Evolutionary conservation across 2,888 invertebrate species (phyloP), one percentile per base, ranked within the genome.

Genomic region (Orchesella flavescens): DNA sequence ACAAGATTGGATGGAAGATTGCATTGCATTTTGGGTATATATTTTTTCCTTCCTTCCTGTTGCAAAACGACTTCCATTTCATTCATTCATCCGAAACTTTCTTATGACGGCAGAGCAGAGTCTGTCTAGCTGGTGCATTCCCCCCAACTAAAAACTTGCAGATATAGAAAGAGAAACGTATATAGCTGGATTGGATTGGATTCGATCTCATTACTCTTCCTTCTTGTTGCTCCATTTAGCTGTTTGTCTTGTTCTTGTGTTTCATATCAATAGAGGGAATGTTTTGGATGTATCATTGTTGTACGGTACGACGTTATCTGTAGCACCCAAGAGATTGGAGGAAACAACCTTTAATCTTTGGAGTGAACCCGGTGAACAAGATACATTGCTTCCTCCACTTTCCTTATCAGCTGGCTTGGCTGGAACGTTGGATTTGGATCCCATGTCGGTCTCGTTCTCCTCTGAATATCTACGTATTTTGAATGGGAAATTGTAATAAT

Each of bases 331-430:
- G 66, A 66, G 66, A 76, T 72, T 49, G 24, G 53, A 55, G 66
- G 66, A 76, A 66, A 55, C 75, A 76, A 76, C 75, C 75, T 76
- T 76, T 76, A 76, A 76, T 76, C 75, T 76, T 66, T 66, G 46
- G 12, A 43, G 53, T 65, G 75, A 66, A 76, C 66, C n/a, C 55
- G 15, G 53, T 76, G 75, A 76, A 34, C 65, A 76, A 76, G 75
- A 76, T 66, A 55, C 66, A 76, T 76, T 23, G 66, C 75, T 76
- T 76, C 75, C 65, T 74, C 65, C 59, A n/a, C 69, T 46, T 63
- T 21, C 53, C 63, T 74, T 74, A 74, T 74, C 74, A 63, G 63
- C 43, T 15, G 53, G 17, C 61, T 74, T 63, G 46, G 63, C 43
- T 15, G 53, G 17, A 17, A 9, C 53, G 53, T 34, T 7, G 7